Evolutionary conservation across 2,888 invertebrate species (phyloP).

Genomic region (Psococerastis gibbosa): DNA sequence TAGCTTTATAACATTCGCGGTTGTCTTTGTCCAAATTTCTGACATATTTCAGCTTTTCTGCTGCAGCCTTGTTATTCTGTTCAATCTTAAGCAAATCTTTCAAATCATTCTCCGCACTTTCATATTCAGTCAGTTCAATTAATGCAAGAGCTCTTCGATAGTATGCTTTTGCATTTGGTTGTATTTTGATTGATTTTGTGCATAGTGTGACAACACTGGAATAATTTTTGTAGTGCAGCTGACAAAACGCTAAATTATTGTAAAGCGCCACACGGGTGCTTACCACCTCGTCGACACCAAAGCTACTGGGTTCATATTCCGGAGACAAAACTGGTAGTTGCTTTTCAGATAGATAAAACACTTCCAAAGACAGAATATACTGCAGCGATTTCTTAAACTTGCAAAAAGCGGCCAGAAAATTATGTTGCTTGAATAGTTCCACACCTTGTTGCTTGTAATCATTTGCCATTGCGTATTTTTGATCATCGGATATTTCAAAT

Average conservation of each 20-base stretch:
- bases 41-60: constrained; percentile 35
- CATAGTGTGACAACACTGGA: constrained; percentile 44
- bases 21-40: constrained; percentile 38
- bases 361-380: constrained; percentile 39
- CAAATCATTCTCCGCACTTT: constrained; percentile 40
- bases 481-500: constrained; percentile 36
- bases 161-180: constrained; percentile 30
- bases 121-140: constrained; percentile 38
- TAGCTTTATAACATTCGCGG: constrained; percentile 35
- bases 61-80: constrained; percentile 43
- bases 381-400: constrained; percentile 57
- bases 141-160: constrained; percentile 31
- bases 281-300: constrained; percentile 24
- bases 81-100: constrained; percentile 36
- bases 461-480: constrained; percentile 31
- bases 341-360: constrained; percentile 23
- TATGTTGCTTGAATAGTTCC: constrained; percentile 39
- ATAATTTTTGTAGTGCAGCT: constrained; percentile 46
- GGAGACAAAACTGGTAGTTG: constrained; percentile 26
- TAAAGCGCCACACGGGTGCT: constrained; percentile 38
- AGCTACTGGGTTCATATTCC: constrained; percentile 25
- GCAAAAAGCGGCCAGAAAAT: constrained; percentile 46
- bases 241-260: constrained; percentile 68
- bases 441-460: constrained; percentile 39
- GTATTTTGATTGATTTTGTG: constrained; percentile 27